Percentiles rank a stretch among this genome's conserved stretches.
Conservation (phyloP, 2,888 invertebrate genomes). For the Omphaloscelis lunosa region DNA sequence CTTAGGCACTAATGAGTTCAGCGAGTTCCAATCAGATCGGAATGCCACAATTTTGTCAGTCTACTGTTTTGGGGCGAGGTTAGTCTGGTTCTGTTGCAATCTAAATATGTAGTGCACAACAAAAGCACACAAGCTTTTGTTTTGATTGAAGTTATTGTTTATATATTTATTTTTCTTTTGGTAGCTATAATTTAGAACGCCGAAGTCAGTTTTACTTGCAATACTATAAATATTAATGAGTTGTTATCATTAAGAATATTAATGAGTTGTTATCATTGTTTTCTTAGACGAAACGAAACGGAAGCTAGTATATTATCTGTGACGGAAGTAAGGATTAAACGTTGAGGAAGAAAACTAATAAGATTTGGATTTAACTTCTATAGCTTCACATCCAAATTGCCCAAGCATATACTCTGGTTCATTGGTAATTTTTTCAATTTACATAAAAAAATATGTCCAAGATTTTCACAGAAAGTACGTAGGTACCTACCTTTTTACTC, state of each 20-base stretch:
- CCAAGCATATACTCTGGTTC: background rate
- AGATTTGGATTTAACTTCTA: background rate
- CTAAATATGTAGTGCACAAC: constrained; percentile 24
- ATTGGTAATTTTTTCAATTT: background rate
- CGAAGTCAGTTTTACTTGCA: background rate
- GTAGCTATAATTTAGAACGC: background rate
- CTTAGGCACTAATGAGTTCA: constrained; percentile 36
- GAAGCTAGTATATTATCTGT: too few species aligned
- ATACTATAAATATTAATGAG: background rate
- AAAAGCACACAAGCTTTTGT: too few species aligned
- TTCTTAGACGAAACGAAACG: background rate
- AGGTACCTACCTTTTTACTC: background rate
- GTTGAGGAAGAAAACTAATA: background rate
- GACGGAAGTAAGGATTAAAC: background rate
- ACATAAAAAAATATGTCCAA: background rate
- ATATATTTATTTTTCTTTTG: too few species aligned
- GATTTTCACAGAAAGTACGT: background rate
- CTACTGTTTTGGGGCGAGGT: constrained; percentile 39
- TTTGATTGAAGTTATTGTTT: too few species aligned
- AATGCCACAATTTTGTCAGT: constrained; percentile 45
- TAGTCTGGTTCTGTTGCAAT: constrained; percentile 21
- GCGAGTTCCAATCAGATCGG: constrained; percentile 29
- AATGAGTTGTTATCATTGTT: too few species aligned
- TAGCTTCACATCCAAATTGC: background rate
- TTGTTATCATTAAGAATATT: background rate